Percentiles rank a stretch among this genome's conserved stretches.
phyloP scores from a whole-genome alignment of 1,140 invertebrate genomes.

The Ectropis grisescens region DNA sequence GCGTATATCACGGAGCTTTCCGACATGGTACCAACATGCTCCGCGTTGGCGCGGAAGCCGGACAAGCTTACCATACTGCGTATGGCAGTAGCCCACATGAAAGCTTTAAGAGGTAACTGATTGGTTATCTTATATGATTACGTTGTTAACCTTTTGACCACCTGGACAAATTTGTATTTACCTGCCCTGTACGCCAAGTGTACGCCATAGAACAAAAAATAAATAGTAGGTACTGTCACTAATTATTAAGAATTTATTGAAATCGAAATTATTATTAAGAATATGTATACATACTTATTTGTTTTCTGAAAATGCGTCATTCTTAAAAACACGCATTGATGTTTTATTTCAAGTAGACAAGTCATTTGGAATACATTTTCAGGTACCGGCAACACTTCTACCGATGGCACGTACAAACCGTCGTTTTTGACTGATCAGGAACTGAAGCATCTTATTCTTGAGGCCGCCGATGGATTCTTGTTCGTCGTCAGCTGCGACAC shows the following conservation, averaged over 20 bases:
- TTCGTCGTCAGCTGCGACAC: constrained; percentile 99
- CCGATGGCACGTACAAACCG: constrained; percentile 96
- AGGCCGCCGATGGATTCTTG: constrained; percentile 99
- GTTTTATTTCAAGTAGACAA: too few species aligned
- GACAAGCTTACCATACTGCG: constrained; percentile 99
- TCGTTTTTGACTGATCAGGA: constrained; percentile 99
- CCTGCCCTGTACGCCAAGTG: too few species aligned
- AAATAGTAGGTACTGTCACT: too few species aligned
- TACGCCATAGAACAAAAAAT: too few species aligned
- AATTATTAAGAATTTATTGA: too few species aligned
- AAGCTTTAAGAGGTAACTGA: constrained; percentile 86
- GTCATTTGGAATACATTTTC: constrained; percentile 16
- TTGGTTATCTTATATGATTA: background rate
- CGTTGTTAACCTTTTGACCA: constrained; percentile 1
- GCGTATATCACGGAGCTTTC: constrained; percentile 99
- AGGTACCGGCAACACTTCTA: constrained; percentile 95
- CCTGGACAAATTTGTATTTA: too few species aligned
- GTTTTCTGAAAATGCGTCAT: too few species aligned
- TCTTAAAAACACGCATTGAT: too few species aligned
- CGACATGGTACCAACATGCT: constrained; percentile 99
- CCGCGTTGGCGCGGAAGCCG: constrained; percentile 95
- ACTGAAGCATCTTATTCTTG: constrained; percentile 97
- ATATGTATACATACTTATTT: too few species aligned
- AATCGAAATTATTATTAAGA: too few species aligned
- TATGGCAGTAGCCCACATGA: constrained; percentile 99